Conservation (phyloP, 2,113 vertebrate genomes). For the Tupaia tana region DNA sequence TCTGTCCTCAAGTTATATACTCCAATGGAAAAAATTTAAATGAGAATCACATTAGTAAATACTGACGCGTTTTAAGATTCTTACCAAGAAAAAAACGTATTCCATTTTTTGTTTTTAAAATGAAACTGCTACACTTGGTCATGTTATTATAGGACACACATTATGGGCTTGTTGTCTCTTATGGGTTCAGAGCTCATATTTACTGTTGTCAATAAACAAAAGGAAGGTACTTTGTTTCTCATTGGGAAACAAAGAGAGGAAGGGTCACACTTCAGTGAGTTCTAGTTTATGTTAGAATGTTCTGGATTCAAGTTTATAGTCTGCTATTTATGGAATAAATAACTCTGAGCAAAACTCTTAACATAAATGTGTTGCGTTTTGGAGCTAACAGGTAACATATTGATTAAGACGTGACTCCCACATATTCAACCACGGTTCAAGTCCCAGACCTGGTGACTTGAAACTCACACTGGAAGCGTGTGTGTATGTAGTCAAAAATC, state of each 20-base stretch:
- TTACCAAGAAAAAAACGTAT: background rate
- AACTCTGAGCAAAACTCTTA: background rate
- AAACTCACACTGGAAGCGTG: too few species aligned
- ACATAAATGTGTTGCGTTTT: background rate
- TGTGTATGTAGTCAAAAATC: too few species aligned
- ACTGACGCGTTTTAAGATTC: background rate
- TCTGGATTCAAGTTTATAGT: constrained; percentile 5
- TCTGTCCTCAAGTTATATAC: background rate
- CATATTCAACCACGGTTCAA: too few species aligned
- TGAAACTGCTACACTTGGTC: background rate
- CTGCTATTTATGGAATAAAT: background rate
- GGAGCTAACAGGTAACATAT: too few species aligned
- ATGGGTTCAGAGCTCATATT: background rate
- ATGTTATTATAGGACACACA: background rate
- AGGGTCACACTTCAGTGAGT: background rate
- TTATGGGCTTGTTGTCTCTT: constrained; percentile 31
- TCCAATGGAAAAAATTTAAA: background rate
- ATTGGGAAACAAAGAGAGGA: background rate
- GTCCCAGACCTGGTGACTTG: too few species aligned
- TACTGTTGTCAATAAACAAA: background rate
- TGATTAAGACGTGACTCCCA: too few species aligned
- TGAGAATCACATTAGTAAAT: background rate
- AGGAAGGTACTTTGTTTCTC: background rate
- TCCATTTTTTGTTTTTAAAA: background rate
- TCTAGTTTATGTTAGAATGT: background rate